Conservation (phyloP, 2,888 invertebrate genomes). For the Synanthedon tipuliformis region DNA sequence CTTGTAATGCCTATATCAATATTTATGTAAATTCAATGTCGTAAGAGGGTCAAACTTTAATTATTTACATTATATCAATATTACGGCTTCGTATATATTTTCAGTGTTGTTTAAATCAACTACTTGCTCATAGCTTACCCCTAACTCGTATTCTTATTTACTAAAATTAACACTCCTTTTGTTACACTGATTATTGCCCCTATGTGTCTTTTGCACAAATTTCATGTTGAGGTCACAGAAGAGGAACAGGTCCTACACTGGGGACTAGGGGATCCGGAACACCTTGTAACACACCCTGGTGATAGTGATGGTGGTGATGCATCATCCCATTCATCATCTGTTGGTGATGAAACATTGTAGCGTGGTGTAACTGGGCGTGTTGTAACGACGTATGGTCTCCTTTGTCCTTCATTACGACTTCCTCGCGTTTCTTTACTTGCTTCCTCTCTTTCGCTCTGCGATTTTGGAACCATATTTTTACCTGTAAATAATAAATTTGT, state of each 20-base stretch:
- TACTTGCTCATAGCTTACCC: no score
- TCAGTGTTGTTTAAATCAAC: no score
- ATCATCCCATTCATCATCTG: slow-evolving; percentile 69
- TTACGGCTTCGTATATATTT: no score
- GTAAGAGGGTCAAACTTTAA: no score
- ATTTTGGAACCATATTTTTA: slow-evolving; percentile 91
- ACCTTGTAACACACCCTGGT: slow-evolving; percentile 63
- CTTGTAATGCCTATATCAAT: no score
- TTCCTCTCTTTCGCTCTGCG: slow-evolving; percentile 94
- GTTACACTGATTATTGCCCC: slow-evolving; percentile 14
- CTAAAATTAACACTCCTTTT: not conserved
- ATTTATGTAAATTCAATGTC: no score
- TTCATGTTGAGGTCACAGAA: slow-evolving; percentile 61
- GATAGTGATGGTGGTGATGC: slow-evolving; percentile 65
- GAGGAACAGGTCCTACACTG: slow-evolving; percentile 55
- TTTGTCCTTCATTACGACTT: slow-evolving; percentile 74
- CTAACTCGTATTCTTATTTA: no score
- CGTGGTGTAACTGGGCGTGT: slow-evolving; percentile 64
- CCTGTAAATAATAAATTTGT: slow-evolving; percentile 36
- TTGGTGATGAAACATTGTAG: slow-evolving; percentile 65
- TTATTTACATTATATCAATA: no score
- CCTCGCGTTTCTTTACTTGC: slow-evolving; percentile 85
- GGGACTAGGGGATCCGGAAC: slow-evolving; percentile 63
- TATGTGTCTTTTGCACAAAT: slow-evolving; percentile 37
- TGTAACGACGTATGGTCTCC: slow-evolving; percentile 63